These are phyloP conservation scores for Emberiza fucata DNA, from an alignment of 2,113 vertebrate species.

Conservation along the genomic window DNA sequence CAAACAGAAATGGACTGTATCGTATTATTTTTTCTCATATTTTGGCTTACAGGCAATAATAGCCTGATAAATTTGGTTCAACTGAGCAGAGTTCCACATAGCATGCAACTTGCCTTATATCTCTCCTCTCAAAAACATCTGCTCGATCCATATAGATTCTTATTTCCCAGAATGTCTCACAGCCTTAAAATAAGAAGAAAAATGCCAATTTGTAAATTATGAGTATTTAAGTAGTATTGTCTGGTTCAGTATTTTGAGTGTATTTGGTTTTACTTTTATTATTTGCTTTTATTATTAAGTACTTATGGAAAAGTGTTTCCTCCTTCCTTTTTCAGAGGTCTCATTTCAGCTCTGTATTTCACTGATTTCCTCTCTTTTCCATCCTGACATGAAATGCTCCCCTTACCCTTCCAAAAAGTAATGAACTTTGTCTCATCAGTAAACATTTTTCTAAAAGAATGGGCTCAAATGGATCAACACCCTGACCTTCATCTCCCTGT, in stretches of 20 bases:
- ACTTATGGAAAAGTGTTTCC: neutral
- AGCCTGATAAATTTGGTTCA: conserved; percentile 28
- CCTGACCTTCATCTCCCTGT: neutral
- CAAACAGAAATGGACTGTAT: conserved; percentile 43
- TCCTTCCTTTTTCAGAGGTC: neutral
- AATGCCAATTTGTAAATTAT: neutral
- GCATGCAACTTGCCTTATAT: neutral
- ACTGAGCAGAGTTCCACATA: neutral
- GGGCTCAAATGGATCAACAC: neutral
- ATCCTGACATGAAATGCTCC: neutral
- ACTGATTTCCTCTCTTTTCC: neutral
- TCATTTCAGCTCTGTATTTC: neutral
- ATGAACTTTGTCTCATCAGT: neutral
- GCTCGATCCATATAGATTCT: neutral
- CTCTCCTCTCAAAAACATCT: neutral
- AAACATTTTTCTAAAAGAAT: neutral
- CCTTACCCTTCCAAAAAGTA: neutral
- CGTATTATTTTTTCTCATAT: conserved; percentile 18
- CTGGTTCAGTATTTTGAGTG: neutral
- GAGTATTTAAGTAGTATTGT: neutral
- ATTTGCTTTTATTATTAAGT: neutral
- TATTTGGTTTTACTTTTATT: neutral
- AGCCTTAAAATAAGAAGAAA: neutral
- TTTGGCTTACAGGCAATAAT: conserved; percentile 31
- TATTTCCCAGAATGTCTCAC: neutral